phyloP scores from a whole-genome alignment of 2,888 invertebrate genomes.

The Amorpha juglandis region DNA sequence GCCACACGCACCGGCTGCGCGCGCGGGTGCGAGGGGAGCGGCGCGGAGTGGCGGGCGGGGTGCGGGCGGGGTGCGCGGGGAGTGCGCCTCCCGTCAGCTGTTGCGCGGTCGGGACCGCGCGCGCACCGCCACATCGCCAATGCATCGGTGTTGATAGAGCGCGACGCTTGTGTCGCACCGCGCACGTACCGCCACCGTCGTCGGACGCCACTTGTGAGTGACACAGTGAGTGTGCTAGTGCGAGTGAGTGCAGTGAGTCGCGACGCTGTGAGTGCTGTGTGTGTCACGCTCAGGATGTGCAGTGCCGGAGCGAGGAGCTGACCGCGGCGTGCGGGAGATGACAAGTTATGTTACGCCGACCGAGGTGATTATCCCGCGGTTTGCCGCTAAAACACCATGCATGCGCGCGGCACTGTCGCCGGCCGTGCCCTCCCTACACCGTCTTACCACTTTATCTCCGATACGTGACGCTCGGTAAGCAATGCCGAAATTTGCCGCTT shows the following conservation, averaged over 20 bases:
- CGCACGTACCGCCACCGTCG: conserved; percentile 44
- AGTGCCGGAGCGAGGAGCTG: conserved; percentile 70
- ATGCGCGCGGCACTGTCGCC: conserved; percentile 52
- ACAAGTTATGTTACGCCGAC: conserved; percentile 80
- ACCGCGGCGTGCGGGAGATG: conserved; percentile 75
- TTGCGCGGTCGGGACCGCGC: conserved; percentile 80
- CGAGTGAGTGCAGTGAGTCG: conserved; percentile 51
- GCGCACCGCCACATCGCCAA: conserved; percentile 73
- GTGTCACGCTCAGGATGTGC: conserved; percentile 72
- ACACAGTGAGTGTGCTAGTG: conserved; percentile 59
- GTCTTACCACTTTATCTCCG: conserved; percentile 47
- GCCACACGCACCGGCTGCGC: conserved; percentile 77
- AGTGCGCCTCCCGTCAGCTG: conserved; percentile 83
- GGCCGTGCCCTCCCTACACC: conserved; percentile 43
- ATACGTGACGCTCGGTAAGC: conserved; percentile 65
- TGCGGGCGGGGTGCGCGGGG: conserved; percentile 54
- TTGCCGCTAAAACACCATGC: conserved; percentile 71
- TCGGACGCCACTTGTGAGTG: conserved; percentile 51
- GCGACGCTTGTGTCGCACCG: conserved; percentile 68
- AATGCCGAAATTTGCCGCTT: conserved; percentile 59
- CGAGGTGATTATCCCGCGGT: conserved; percentile 83
- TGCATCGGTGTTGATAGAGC: conserved; percentile 79
- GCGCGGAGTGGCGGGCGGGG: conserved; percentile 46
- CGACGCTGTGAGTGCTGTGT: conserved; percentile 57
- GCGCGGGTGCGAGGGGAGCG: conserved; percentile 54